Percentiles rank a stretch among this genome's conserved stretches.
These are phyloP conservation scores for Euborellia annulipes DNA, from an alignment of 1,140 invertebrate species.

Conservation along the genomic window DNA sequence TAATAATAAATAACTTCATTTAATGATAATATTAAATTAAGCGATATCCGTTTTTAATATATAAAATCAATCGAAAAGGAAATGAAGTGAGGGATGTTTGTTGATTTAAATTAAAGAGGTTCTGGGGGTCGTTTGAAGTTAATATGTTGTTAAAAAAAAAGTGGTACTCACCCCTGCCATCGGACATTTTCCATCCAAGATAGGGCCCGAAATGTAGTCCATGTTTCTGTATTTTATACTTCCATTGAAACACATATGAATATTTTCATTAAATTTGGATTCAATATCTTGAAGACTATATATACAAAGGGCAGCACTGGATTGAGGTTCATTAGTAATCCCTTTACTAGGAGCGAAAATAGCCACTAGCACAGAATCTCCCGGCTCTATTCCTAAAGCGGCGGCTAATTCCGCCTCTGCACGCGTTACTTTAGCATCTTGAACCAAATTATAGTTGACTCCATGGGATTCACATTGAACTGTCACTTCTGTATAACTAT, in stretches of 20 bases:
- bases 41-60: too few relatives aligned
- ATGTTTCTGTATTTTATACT: conserved; percentile 80
- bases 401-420: conserved; percentile 66
- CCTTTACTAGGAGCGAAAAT: conserved; percentile 72
- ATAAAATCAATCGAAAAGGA: too few relatives aligned
- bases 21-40: too few relatives aligned
- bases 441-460: conserved; percentile 70
- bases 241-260: conserved; percentile 93
- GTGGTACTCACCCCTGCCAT: conserved; percentile 51
- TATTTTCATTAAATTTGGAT: conserved; percentile 86
- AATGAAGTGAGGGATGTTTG: too few relatives aligned
- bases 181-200: conserved; percentile 78
- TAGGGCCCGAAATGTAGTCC: conserved; percentile 83
- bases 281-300: conserved; percentile 79
- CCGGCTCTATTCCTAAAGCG: conserved; percentile 56
- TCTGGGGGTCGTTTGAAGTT: too few relatives aligned
- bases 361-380: conserved; percentile 62
- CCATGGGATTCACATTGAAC: conserved; percentile 51
- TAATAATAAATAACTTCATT: too few relatives aligned
- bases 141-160: too few relatives aligned
- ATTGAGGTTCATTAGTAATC: conserved; percentile 57
- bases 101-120: too few relatives aligned
- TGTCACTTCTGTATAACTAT: conserved; percentile 89
- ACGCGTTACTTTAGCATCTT: conserved; percentile 71
- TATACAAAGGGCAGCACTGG: conserved; percentile 69